Evolutionary conservation across 2,888 invertebrate species (phyloP), one percentile per base, ranked within the genome.

Genomic region (Tetramorium bicarinatum): DNA sequence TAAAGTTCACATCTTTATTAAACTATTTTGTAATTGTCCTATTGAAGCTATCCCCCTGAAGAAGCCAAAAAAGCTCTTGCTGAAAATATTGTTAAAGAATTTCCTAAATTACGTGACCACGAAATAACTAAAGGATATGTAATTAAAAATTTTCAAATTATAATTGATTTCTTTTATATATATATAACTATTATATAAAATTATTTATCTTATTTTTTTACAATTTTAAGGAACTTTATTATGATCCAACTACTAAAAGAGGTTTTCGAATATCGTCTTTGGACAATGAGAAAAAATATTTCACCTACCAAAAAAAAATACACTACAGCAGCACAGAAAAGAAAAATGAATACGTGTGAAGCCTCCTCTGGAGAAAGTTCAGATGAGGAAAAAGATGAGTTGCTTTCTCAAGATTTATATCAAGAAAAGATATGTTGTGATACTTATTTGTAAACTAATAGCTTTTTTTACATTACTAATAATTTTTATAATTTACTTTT

Each of bases 41-140:
- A 21, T 18, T 29, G 29, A 29, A 49, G 52, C n/a, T 52, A 52
- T n/a, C 38, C 62, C n/a, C 9, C 38, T 38, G 34, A 62, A 9
- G 38, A 62, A 62, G 38, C n/a, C 18, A 62, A 62, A 62, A 38
- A n/a, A n/a, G 38, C 62, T n/a, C 62, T 62, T 18, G 38, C 62
- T 2, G 8, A 62, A 38, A 62, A 9, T 38, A 62, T 62, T 62
- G 9, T 62, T n/a, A 62, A 13, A 38, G 62, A 38, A 62, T 38
- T 38, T 62, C 38, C 62, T 9, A 62, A 62, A 62, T 2, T 62
- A 62, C 38, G 38, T 6, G 62, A 62, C 15, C 18, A 0, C 15
- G n/a, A n/a, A 38, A 18, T n/a, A 7, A 62, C 38, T 62, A 62
- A 62, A 38, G 62, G 9, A 62, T 38, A 62, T 62, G 62, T 62